Percentiles rank a stretch among this genome's conserved stretches.
These are phyloP conservation scores for Conger conger DNA, from an alignment of 2,113 vertebrate species.

Conservation along the genomic window DNA sequence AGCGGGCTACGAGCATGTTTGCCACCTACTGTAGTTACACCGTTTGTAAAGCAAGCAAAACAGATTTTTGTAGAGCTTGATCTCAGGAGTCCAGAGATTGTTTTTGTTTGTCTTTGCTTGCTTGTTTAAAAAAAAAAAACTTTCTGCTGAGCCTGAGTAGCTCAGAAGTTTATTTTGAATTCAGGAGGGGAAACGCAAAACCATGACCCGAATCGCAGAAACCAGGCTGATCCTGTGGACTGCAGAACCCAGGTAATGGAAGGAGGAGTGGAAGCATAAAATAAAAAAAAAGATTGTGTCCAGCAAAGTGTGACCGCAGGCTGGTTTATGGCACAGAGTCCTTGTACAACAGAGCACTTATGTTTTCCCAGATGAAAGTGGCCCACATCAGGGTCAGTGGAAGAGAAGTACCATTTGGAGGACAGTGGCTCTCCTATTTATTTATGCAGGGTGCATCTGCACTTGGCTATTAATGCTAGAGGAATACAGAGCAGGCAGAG, in stretches of 20 bases:
- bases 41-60: neutral
- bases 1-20: neutral
- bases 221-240: neutral
- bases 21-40: neutral
- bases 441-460: constrained; percentile 55
- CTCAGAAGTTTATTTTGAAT: neutral
- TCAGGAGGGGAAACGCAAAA: neutral
- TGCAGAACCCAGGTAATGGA: neutral
- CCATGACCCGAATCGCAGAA: neutral
- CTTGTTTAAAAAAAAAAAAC: too few species aligned
- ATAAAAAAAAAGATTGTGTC: constrained; percentile 47
- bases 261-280: neutral
- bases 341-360: constrained; percentile 54
- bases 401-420: constrained; percentile 41
- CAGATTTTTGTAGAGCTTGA: neutral
- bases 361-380: constrained; percentile 40
- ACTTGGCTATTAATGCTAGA: constrained; percentile 36
- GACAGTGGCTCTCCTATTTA: constrained; percentile 59
- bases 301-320: constrained; percentile 56
- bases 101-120: too few species aligned
- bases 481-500: constrained; percentile 39
- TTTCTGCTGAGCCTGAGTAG: too few species aligned
- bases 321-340: constrained; percentile 34
- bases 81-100: neutral
- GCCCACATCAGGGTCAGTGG: constrained; percentile 35